A percentile compares a stretch with the other conserved stretches of the same genome.
phyloP scores from a whole-genome alignment of 1,140 invertebrate species.

The Hylyphantes graminicola region DNA sequence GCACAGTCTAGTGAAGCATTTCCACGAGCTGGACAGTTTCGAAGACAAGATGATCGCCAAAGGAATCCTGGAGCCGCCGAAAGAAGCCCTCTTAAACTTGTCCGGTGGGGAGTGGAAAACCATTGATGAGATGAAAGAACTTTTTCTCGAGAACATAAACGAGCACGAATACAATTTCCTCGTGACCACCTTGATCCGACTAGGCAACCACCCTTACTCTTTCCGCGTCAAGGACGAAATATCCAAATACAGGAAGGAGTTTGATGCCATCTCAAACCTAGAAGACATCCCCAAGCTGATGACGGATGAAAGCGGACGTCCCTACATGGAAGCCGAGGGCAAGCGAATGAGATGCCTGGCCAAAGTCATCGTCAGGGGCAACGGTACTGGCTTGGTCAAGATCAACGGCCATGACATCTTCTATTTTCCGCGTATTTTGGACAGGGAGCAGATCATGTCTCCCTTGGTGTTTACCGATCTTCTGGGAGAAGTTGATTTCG shows the following conservation, averaged over 20 bases:
- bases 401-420: constrained; percentile 81
- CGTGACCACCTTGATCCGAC: constrained; percentile 76
- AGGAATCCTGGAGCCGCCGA: constrained; percentile 69
- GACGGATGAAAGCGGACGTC: constrained; percentile 76
- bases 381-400: constrained; percentile 83
- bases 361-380: constrained; percentile 75
- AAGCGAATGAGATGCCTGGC: constrained; percentile 76
- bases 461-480: constrained; percentile 84
- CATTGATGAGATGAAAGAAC: constrained; percentile 75
- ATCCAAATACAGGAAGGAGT: constrained; percentile 74
- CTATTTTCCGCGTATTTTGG: constrained; percentile 78
- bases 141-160: constrained; percentile 78
- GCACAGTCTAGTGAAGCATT: constrained; percentile 74
- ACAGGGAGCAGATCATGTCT: constrained; percentile 80
- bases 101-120: constrained; percentile 74
- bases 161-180: constrained; percentile 82
- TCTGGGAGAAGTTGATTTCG: constrained; percentile 84
- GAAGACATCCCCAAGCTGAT: constrained; percentile 71
- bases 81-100: constrained; percentile 70
- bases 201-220: constrained; percentile 78
- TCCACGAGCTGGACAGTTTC: constrained; percentile 76
- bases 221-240: constrained; percentile 77
- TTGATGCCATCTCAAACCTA: constrained; percentile 71
- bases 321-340: constrained; percentile 77
- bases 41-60: constrained; percentile 77